These are phyloP conservation scores for Charadrius vociferus DNA, from an alignment of 2,113 vertebrate genomes.

Conservation along the genomic window DNA sequence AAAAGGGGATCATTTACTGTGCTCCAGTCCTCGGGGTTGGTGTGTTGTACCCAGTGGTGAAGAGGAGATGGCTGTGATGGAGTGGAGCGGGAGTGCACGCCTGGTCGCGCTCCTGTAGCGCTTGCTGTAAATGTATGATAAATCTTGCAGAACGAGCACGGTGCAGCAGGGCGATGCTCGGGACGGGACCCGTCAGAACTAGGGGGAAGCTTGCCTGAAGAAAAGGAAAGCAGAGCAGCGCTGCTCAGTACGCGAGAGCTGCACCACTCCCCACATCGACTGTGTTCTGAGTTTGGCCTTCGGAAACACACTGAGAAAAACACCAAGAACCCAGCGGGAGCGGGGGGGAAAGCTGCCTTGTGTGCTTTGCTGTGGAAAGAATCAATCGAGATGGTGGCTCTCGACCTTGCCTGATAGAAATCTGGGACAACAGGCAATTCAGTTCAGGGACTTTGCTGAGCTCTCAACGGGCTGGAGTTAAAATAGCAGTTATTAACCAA, in stretches of 20 bases:
- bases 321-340: not conserved
- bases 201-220: not conserved
- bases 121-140: rapidly evolving
- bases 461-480: not conserved
- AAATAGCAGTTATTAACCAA: not conserved
- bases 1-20: not conserved
- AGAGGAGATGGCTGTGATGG: not conserved
- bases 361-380: not conserved
- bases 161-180: not conserved
- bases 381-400: not conserved
- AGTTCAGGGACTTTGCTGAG: not conserved
- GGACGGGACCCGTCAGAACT: rapidly evolving
- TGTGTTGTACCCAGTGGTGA: not conserved
- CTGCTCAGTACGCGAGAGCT: not conserved
- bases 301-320: not conserved
- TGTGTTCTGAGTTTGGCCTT: not conserved
- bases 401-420: not conserved
- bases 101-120: not conserved
- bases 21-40: not conserved
- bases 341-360: not conserved
- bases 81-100: rapidly evolving
- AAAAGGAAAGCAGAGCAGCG: not conserved
- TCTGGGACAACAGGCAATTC: not conserved
- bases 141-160: not conserved
- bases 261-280: rapidly evolving